Conservation (phyloP, 2,888 invertebrate genomes). For the Acleris holmiana region DNA sequence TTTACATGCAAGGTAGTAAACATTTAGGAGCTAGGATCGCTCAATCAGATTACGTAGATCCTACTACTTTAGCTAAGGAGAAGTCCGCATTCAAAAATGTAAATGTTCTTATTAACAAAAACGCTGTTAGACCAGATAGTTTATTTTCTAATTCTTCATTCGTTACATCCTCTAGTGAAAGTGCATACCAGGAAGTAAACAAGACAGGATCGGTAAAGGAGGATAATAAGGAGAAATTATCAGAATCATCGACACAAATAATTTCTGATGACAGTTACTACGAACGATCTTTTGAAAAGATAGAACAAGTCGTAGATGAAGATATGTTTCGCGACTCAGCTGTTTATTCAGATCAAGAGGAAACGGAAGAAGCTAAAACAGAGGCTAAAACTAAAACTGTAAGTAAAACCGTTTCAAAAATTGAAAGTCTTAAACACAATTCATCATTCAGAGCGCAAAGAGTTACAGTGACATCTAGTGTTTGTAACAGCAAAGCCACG, state of each 20-base stretch:
- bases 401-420: conserved; percentile 57
- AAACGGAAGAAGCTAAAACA: conserved; percentile 63
- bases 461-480: conserved; percentile 52
- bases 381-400: conserved; percentile 49
- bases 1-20: conserved; percentile 92
- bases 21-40: conserved; percentile 94
- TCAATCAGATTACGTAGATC: conserved; percentile 93
- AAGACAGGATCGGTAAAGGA: conserved; percentile 27
- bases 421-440: conserved; percentile 64
- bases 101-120: conserved; percentile 87
- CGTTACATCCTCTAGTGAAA: conserved; percentile 83
- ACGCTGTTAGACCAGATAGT: conserved; percentile 78
- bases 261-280: conserved; percentile 88
- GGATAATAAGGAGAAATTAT: conserved; percentile 44
- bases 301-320: conserved; percentile 88
- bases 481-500: conserved; percentile 51
- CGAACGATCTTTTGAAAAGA: conserved; percentile 89
- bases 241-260: conserved; percentile 45
- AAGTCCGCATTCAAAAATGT: conserved; percentile 77
- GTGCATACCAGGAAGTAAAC: conserved; percentile 66
- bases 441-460: conserved; percentile 63
- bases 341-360: conserved; percentile 91
- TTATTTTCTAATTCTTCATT: conserved; percentile 85
- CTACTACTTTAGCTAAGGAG: conserved; percentile 86
- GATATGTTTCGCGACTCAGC: conserved; percentile 92